Evolutionary conservation across 2,113 vertebrate species (phyloP).

Genomic region (Macaca nemestrina): DNA sequence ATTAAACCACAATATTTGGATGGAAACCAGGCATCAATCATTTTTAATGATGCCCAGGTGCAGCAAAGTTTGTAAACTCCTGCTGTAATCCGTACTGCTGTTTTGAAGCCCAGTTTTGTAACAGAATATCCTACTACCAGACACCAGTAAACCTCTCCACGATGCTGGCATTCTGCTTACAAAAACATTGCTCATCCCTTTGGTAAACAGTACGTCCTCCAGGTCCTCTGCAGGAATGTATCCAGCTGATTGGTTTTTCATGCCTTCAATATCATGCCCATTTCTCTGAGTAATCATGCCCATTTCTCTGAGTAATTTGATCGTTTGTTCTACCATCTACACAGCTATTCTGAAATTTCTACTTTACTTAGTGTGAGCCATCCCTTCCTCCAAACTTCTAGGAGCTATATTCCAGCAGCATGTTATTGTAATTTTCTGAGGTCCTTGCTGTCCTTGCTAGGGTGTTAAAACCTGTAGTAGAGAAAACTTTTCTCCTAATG

Average conservation of each 20-base stretch:
- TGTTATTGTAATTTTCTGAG: neutral
- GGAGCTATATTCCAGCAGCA: neutral
- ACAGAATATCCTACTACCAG: neutral
- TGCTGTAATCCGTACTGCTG: neutral
- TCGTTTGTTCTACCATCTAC: neutral
- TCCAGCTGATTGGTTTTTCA: neutral
- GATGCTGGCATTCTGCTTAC: neutral
- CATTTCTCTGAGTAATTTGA: neutral
- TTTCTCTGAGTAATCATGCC: neutral
- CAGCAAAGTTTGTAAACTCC: neutral
- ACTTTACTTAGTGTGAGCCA: neutral
- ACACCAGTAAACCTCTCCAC: neutral
- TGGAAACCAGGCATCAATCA: neutral
- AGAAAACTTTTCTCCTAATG: neutral
- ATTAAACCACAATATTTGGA: neutral
- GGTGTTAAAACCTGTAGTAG: neutral
- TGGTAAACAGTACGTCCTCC: neutral
- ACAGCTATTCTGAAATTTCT: neutral
- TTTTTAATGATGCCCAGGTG: neutral
- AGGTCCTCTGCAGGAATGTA: neutral
- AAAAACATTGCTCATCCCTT: neutral
- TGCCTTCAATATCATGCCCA: neutral
- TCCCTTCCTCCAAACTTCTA: neutral
- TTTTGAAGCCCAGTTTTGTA: neutral
- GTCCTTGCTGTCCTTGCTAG: neutral